Base-by-base conservation (phyloP, 1,140 invertebrate genomes). In the Trichonephila inaurata region DNA sequence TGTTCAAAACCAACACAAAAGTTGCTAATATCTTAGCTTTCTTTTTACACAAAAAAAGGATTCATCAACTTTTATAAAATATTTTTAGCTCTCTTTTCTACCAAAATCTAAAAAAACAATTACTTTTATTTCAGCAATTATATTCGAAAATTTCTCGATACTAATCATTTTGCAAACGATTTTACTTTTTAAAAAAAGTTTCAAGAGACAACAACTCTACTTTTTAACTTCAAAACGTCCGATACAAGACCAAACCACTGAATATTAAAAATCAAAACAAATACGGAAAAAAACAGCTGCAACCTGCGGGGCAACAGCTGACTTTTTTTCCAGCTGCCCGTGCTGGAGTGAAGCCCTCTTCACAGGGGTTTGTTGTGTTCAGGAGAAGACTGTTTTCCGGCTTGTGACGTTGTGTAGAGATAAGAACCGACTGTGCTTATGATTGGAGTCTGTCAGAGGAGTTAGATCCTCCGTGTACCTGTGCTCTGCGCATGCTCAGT, bases 401-500 rank as follows among this genome's bases (percentile, higher is more conserved):
- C 72, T 28, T 18, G 24, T 40, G 72, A 7, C 72, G 24, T 77
- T 33, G 72, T 18, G 16, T 14, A 40, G 16, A 77, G 72, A 77
- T 77, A 77, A 40, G 72, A 77, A 3, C 16, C 16, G 62, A 64
- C 62, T 64, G 62, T 21, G 62, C 16, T 64, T 16, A 64, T 64
- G 62, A 64, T 19, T 64, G 62, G 72, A 77, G 72, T 33, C 72
- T 77, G 28, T 33, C 72, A 77, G 28, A 33, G 72, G 72, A 77
- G 72, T 77, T 77, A 14, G 72, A 24, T 77, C 33, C 72, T 33
- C 72, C 28, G 72, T 77, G 72, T 77, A 77, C 72, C 72, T 77
- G 72, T 77, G 72, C 33, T 77, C 28, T 77, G 72, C 72, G 72
- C 72, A 77, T 77, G 72, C 72, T 7, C 72, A 77, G 28, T 77